Evolutionary conservation across 2,888 invertebrate genomes (phyloP).

Genomic region (Stratiomys singularior): DNA sequence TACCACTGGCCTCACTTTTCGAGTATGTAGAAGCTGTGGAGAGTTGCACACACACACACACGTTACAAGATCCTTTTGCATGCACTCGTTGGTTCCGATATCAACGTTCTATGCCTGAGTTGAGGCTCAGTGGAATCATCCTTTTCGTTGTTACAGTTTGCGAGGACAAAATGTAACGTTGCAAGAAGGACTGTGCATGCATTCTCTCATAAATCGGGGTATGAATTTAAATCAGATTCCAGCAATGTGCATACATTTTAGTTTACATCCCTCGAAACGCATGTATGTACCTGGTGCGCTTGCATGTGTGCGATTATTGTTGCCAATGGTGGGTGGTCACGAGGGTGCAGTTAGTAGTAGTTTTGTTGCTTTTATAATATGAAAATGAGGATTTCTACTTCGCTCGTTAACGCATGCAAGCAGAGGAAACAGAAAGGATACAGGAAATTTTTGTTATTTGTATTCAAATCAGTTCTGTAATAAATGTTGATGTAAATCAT

Average conservation of each 20-base stretch:
- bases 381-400: not conserved
- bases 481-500: constrained; percentile 10
- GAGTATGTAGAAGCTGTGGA: not conserved
- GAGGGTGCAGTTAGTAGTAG: constrained; percentile 23
- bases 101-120: not conserved
- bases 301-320: not conserved
- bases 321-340: not conserved
- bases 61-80: no score
- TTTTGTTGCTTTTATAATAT: constrained; percentile 5
- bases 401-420: not conserved
- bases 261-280: no score
- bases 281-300: not conserved
- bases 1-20: not conserved
- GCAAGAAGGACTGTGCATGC: constrained; percentile 1
- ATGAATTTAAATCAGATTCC: constrained; percentile 41
- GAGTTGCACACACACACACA: no score
- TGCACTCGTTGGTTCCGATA: no score
- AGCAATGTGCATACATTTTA: no score
- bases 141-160: no score
- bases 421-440: constrained; percentile 2
- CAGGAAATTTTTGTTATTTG: constrained; percentile 31
- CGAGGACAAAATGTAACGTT: not conserved
- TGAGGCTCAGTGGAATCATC: no score
- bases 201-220: constrained; percentile 40
- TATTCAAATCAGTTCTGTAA: not conserved